Evolutionary conservation across 2,113 vertebrate species (phyloP), one percentile per base, ranked within the genome.

Genomic region (Ursus arctos): DNA sequence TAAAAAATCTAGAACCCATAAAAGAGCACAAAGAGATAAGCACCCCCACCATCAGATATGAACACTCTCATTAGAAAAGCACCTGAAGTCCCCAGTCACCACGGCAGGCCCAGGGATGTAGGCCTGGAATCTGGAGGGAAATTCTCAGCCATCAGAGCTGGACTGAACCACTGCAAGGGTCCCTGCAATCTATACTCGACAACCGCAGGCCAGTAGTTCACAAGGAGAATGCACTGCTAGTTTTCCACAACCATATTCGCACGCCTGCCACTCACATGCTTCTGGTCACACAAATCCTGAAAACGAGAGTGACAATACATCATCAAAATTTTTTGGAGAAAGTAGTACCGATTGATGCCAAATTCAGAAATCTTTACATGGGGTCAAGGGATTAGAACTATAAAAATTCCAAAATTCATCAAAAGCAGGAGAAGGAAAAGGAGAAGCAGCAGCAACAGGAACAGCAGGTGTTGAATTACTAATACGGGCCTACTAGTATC

Each of bases 71-170:
- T 51, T 10, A 13, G 10, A 6, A 14, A 47, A 53, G 31, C 4
- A 26, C 3, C 2, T 0, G 1, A 12, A 43, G 43, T 31, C n/a
- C 7, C 0, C 1, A 24, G 26, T 47, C 3, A 47, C 22, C 13
- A 40, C 19, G 18, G 22, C 4, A 43, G 2, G n/a, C 4, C 24
- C 16, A 49, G 16, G 33, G 55, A 4, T 13, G 19, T 33, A 43
- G 12, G 53, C 36, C 14, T 53, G 19, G 33, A 49, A 24, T n/a
- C 16, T 7, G 3, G 26, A 51, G 57, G n/a, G 59, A 21, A 53
- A 61, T 16, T 15, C 49, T 72, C 22, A 40, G 77, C 18, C 80
- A n/a, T 15, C 9, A 43, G 76, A 88, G 49, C 2, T 18, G 11
- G 51, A 55, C 49, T 22, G 24, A 36, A 14, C 13, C 16, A 31